Evolutionary conservation across 2,888 invertebrate species (phyloP).

Genomic region (Pyrochroa serraticornis): DNA sequence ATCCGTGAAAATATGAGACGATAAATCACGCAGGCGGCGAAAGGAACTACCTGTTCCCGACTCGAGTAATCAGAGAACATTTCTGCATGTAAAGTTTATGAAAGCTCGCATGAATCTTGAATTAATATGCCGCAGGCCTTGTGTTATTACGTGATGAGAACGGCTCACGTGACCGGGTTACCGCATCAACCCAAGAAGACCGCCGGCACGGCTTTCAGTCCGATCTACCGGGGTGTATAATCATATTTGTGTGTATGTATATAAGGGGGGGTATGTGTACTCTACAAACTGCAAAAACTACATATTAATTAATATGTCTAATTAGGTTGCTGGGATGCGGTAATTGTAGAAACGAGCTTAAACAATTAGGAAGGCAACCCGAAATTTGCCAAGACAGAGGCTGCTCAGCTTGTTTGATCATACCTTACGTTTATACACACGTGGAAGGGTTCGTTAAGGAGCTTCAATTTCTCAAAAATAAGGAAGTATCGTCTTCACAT

Average conservation of each 20-base stretch:
- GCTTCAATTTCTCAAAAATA: conserved; percentile 17
- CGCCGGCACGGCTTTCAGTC: conserved; percentile 29
- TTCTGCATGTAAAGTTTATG: conserved; percentile 39
- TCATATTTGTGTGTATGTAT: conserved; percentile 29
- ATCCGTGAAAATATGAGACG: conserved; percentile 34
- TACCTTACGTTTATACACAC: conserved; percentile 13
- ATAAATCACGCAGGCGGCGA: conserved; percentile 33
- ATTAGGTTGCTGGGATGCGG: conserved; percentile 12
- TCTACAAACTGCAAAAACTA: conserved; percentile 27
- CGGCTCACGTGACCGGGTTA: conserved; percentile 45
- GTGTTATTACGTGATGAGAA: conserved; percentile 48
- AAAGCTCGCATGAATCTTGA: conserved; percentile 45
- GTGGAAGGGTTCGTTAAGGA: conserved; percentile 8
- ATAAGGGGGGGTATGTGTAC: conserved; percentile 15
- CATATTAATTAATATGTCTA: conserved; percentile 31
- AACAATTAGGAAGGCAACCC: conserved; percentile 16
- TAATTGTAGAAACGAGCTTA: conserved; percentile 31
- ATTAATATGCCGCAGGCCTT: conserved; percentile 47
- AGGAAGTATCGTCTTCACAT: too few relatives aligned
- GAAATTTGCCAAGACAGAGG: conserved; percentile 12
- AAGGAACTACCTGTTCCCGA: conserved; percentile 35
- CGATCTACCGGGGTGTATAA: conserved; percentile 28
- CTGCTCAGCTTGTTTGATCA: conserved; percentile 23
- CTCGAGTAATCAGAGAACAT: conserved; percentile 36
- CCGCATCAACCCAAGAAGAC: conserved; percentile 34